Evolutionary conservation across 1,140 invertebrate genomes (phyloP).

Genomic region (Phocides pigmalion): DNA sequence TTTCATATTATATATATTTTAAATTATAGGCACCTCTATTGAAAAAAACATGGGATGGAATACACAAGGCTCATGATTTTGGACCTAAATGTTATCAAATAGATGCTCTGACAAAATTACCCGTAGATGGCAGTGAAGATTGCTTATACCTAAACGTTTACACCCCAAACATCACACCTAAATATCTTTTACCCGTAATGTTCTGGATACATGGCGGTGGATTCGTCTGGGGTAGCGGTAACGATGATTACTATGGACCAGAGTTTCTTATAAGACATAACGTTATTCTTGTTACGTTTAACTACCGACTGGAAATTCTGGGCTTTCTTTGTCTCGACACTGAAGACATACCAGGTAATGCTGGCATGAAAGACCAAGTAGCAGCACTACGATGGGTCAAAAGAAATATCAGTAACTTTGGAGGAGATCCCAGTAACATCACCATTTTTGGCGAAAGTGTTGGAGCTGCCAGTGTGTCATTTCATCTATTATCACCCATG

Average conservation of each 20-base stretch:
- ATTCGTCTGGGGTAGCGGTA: conserved; percentile 85
- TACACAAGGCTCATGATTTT: conserved; percentile 48
- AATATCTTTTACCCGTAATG: conserved; percentile 68
- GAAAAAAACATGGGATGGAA: conserved; percentile 59
- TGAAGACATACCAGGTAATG: conserved; percentile 87
- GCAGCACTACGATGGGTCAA: conserved; percentile 86
- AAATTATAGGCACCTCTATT: too few relatives aligned
- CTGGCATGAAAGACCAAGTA: conserved; percentile 87
- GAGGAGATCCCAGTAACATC: conserved; percentile 86
- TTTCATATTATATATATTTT: too few relatives aligned
- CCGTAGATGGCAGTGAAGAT: conserved; percentile 78
- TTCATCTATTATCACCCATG: conserved; percentile 76
- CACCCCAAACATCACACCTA: conserved; percentile 67
- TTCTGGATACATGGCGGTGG: conserved; percentile 82
- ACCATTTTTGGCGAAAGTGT: conserved; percentile 85
- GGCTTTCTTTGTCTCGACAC: conserved; percentile 77
- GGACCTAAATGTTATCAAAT: conserved; percentile 49
- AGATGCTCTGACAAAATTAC: conserved; percentile 22
- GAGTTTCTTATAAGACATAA: conserved; percentile 85
- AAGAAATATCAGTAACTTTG: conserved; percentile 87
- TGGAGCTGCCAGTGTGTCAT: conserved; percentile 79
- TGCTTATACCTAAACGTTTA: conserved; percentile 87
- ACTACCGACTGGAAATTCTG: conserved; percentile 48
- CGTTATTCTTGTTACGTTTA: conserved; percentile 85
- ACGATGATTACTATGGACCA: conserved; percentile 84